Evolutionary conservation across 2,797 vertebrate species (phyloP), one percentile per base, ranked within the genome.

Genomic region (Liasis olivaceus): DNA sequence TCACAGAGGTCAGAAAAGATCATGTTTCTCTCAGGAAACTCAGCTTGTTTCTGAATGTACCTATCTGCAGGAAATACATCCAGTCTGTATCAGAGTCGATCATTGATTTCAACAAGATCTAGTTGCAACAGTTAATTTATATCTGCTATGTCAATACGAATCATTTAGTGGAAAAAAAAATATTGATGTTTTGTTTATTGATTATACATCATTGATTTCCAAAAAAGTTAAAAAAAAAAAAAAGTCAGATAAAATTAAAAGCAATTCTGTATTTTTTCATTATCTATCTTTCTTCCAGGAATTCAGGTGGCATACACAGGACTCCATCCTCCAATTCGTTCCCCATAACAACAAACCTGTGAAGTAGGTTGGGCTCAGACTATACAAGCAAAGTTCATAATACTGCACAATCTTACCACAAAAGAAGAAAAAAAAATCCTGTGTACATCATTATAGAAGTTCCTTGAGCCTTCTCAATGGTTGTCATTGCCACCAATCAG

Each of bases 61-160:
- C 15, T 1, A 14, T 28, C 9, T 59, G 63, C 31, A n/a, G 31
- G 5, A 8, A 72, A 26, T 72, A 56, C 47, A 87, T 59, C 36
- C 36, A 20, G 28, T 31, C 81, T 64, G 20, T 56, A 51, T 84
- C 31, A 60, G 62, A 91, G 59, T 20, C 31, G 81, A 0, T 64
- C 24, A 90, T 47, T 87, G 17, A 60, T 20, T 85, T 85, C 81
- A n/a, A 12, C 31, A 60, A 63, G 59, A 26, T 91, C n/a, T 51
- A 26, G 24, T 12, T 87, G 24, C 4, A 22, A 20, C 6, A 12
- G 1, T 64, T 36, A 13, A 54, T 51, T 12, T 90, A 13, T 51
- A 62, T 92, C 47, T 91, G 59, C 91, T 14, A 1, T 62, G 87
- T 17, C 88, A 24, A 85, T 85, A 87, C 1, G 93, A 90, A 93